A percentile compares a stretch with the other conserved stretches of the same genome.
Conservation (phyloP, 2,797 vertebrate species). For the Cossypha polioptera region DNA sequence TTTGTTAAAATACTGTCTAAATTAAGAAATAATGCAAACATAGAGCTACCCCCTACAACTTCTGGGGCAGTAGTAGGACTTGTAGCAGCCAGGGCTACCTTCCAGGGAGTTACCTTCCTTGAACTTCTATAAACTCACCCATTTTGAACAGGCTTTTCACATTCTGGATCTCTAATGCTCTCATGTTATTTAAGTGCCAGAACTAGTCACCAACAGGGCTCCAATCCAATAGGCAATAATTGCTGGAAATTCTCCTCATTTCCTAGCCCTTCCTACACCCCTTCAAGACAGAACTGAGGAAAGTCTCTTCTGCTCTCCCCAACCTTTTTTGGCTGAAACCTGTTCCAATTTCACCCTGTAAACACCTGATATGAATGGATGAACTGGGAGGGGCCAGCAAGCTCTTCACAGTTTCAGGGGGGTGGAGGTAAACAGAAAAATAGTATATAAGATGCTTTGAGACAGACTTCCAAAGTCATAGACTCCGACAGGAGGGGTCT, state of each 20-base stretch:
- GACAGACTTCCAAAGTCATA: slow-evolving; percentile 19
- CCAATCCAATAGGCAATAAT: slow-evolving; percentile 44
- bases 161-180: background rate
- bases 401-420: slow-evolving; percentile 65
- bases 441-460: slow-evolving; percentile 91
- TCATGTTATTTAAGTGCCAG: background rate
- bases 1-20: background rate
- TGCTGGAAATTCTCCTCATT: slow-evolving; percentile 43
- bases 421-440: slow-evolving; percentile 81
- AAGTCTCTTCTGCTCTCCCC: slow-evolving; percentile 7
- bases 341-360: slow-evolving; percentile 60
- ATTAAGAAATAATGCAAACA: background rate
- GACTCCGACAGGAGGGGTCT: slow-evolving; percentile 67
- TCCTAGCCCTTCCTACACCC: slow-evolving; percentile 22
- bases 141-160: background rate
- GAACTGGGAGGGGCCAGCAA: slow-evolving; percentile 75
- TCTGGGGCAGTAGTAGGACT: background rate
- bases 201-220: slow-evolving; percentile 60
- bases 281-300: slow-evolving; percentile 8
- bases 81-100: background rate
- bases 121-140: background rate
- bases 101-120: background rate
- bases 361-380: slow-evolving; percentile 78
- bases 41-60: background rate
- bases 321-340: slow-evolving; percentile 33